Base-by-base conservation (phyloP, 2,113 vertebrate genomes). In the Dermatemys mawii region DNA sequence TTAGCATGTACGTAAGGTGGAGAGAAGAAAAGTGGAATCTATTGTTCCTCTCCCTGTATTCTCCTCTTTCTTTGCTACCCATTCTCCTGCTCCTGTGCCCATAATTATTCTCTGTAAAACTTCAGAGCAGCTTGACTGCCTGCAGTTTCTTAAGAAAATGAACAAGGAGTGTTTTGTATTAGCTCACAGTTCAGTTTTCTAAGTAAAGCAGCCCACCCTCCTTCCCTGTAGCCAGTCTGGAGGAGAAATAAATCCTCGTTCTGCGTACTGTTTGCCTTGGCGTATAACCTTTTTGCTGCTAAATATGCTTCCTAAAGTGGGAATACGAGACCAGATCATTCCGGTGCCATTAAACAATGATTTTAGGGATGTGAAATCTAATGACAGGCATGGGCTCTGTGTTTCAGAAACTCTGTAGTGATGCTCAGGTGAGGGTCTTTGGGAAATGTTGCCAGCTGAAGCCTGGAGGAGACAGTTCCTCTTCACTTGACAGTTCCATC, bases 391-490 rank as follows among this genome's bases (percentile, higher is more conserved):
- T 22, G 13, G 86, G 81, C 44, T 95, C 24, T 97, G 75, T 94
- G 22, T 96, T 95, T 87, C 98, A 99, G 99, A 99, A 98, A 96
- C 98, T 98, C 76, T 98, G 98, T 94, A 98, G 98, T 1, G 99
- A 99, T 89, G 98, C 98, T 88, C 99, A 99, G 96, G 98, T 98
- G 85, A 99, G 99, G 97, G 98, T 99, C 92, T 99, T 99, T 92
- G 99, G 99, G 76, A 99, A 99, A 84, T 99, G 99, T 91, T 99
- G 99, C 97, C 99, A 99, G 11, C 98, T 99, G 89, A 99, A 98
- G 94, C 98, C 99, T 1, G 99, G 99, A 92, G 99, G 99, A 90
- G 99, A 99, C 90, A 99, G 99, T 97, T 99, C 99, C 96, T 99
- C 99, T 83, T 99, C 99, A 90, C 97, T 99, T 97, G 99, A 99